Conservation (phyloP, 2,797 vertebrate genomes). For the Coreius guichenoti region DNA sequence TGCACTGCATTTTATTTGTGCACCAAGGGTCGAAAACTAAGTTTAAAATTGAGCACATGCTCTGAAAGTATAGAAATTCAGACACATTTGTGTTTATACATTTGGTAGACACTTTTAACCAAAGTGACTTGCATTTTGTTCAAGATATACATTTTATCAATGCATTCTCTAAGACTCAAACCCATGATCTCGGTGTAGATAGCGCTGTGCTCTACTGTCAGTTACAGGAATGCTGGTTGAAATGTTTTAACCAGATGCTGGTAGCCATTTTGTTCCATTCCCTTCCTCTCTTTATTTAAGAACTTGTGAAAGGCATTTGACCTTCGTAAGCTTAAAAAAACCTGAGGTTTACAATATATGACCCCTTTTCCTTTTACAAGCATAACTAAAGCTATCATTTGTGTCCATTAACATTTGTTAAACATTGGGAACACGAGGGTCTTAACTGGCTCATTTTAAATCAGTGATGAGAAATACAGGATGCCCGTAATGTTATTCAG, state of each 20-base stretch:
- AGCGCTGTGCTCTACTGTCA: neutral
- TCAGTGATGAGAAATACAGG: constrained; percentile 66
- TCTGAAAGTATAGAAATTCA: neutral
- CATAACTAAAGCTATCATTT: constrained; percentile 46
- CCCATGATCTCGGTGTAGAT: neutral
- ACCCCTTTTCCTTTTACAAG: constrained; percentile 61
- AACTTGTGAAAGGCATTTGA: constrained; percentile 52
- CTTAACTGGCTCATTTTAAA: constrained; percentile 64
- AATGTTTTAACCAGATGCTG: constrained; percentile 38
- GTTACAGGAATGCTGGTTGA: constrained; percentile 7
- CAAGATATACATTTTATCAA: neutral
- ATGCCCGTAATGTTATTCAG: constrained; percentile 49
- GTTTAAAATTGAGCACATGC: neutral
- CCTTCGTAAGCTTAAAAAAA: constrained; percentile 59
- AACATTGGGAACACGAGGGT: constrained; percentile 24
- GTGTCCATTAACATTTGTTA: constrained; percentile 43
- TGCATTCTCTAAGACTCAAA: neutral
- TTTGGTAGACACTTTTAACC: neutral
- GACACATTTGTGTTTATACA: neutral
- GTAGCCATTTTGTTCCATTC: constrained; percentile 26
- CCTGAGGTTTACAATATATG: constrained; percentile 56
- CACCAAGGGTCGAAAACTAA: neutral
- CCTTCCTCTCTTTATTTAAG: constrained; percentile 12
- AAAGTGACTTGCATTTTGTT: neutral
- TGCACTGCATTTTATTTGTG: neutral